phyloP scores from a whole-genome alignment of 64 coral and sea anemone species.

The Porites australiensis region DNA sequence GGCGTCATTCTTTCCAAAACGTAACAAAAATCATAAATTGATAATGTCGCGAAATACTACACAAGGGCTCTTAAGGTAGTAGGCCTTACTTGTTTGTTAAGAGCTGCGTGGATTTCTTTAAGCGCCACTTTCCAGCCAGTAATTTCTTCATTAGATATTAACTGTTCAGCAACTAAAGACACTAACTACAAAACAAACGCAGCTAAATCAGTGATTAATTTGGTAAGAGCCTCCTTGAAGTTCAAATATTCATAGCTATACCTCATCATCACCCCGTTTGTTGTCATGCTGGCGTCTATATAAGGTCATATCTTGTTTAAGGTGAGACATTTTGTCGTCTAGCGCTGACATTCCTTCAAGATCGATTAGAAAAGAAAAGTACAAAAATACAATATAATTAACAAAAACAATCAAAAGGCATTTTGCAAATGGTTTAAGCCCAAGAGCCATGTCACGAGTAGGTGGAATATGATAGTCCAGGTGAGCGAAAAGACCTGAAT shows the following conservation, averaged over 20 bases:
- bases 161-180: slow-evolving; percentile 85
- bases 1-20: no score
- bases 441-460: no score
- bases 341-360: slow-evolving; percentile 60
- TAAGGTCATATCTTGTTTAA: slow-evolving; percentile 81
- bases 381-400: no score
- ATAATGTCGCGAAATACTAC: no score
- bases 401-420: no score
- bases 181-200: slow-evolving; percentile 56
- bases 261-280: slow-evolving; percentile 85
- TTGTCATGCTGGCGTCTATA: slow-evolving; percentile 67
- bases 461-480: no score
- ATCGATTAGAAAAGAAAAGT: neutral
- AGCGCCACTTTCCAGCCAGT: slow-evolving; percentile 83
- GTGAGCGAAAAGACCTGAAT: no score
- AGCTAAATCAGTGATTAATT: neutral
- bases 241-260: neutral
- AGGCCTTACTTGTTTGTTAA: slow-evolving; percentile 74
- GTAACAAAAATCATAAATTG: no score
- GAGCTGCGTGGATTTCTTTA: slow-evolving; percentile 80
- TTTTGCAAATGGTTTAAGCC: no score
- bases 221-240: no score
- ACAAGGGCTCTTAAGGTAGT: no score
- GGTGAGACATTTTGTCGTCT: slow-evolving; percentile 57
- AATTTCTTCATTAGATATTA: slow-evolving; percentile 71